Evolutionary conservation across 2,888 invertebrate species (phyloP).

Genomic region (Orchesellides sinensis): DNA sequence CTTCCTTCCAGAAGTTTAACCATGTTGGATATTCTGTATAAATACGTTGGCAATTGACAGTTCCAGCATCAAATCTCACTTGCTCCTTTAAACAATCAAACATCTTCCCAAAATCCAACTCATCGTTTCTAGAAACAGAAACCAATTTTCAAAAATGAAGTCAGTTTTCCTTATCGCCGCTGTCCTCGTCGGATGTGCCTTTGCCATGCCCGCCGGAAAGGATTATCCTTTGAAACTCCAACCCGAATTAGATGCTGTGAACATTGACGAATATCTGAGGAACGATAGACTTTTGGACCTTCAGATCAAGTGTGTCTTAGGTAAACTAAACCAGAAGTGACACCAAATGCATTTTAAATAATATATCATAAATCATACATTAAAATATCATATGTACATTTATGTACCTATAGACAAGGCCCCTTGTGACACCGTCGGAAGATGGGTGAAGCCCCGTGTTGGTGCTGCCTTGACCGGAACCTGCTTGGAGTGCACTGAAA

Average conservation of each 20-base stretch:
- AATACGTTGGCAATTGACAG: too few relatives aligned
- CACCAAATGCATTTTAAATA: neutral
- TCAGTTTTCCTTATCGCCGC: neutral
- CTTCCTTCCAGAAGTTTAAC: too few relatives aligned
- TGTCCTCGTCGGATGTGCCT: neutral
- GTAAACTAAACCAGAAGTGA: slow-evolving; percentile 10
- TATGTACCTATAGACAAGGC: slow-evolving; percentile 32
- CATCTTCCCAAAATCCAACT: too few relatives aligned
- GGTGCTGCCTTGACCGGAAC: slow-evolving; percentile 54
- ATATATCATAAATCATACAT: neutral
- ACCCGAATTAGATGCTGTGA: slow-evolving; percentile 64
- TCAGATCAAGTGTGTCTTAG: slow-evolving; percentile 61
- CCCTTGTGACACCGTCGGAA: slow-evolving; percentile 55
- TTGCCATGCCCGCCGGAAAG: slow-evolving; percentile 14
- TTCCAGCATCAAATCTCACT: too few relatives aligned
- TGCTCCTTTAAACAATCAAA: too few relatives aligned
- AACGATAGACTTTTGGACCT: slow-evolving; percentile 58
- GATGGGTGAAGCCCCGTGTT: slow-evolving; percentile 65
- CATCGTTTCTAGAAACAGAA: too few relatives aligned
- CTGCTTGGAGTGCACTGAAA: slow-evolving; percentile 62
- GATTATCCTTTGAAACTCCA: slow-evolving; percentile 62
- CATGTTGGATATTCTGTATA: too few relatives aligned
- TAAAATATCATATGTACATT: neutral
- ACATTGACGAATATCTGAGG: slow-evolving; percentile 62
- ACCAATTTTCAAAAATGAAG: slow-evolving; percentile 18